A percentile compares a stretch with the other conserved stretches of the same genome.
Evolutionary conservation across 2,113 vertebrate genomes (phyloP).

Genomic region (Hyperopisus bebe): DNA sequence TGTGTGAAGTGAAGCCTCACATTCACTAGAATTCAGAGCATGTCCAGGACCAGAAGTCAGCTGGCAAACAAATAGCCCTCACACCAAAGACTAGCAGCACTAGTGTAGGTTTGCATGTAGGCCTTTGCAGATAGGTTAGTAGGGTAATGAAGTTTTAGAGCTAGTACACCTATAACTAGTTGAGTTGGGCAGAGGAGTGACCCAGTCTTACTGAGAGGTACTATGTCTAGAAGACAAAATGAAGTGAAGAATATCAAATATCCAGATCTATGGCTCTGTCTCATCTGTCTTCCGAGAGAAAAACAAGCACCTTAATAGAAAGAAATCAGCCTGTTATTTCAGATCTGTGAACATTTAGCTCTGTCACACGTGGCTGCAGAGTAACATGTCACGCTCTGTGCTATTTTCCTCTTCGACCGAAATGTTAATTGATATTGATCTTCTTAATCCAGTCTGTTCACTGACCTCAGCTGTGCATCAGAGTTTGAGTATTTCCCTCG

Average conservation of each 20-base stretch:
- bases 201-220: neutral
- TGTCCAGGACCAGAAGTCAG: neutral
- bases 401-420: neutral
- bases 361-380: neutral
- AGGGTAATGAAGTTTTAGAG: neutral
- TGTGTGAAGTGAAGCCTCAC: neutral
- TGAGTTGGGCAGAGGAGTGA: neutral
- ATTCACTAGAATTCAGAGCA: neutral
- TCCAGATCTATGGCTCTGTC: neutral
- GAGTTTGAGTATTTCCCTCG: neutral
- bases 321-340: neutral
- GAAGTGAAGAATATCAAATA: neutral
- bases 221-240: neutral
- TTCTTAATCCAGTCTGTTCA: conserved; percentile 2
- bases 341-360: neutral
- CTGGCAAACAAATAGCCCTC: neutral
- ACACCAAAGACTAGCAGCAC: neutral
- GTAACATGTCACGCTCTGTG: neutral
- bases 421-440: neutral
- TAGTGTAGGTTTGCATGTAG: neutral
- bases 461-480: neutral
- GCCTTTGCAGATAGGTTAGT: neutral
- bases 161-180: neutral
- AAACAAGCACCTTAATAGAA: neutral
- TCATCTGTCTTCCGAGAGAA: neutral